phyloP scores from a whole-genome alignment of 2,888 invertebrate genomes.

The Omphaloscelis lunosa region DNA sequence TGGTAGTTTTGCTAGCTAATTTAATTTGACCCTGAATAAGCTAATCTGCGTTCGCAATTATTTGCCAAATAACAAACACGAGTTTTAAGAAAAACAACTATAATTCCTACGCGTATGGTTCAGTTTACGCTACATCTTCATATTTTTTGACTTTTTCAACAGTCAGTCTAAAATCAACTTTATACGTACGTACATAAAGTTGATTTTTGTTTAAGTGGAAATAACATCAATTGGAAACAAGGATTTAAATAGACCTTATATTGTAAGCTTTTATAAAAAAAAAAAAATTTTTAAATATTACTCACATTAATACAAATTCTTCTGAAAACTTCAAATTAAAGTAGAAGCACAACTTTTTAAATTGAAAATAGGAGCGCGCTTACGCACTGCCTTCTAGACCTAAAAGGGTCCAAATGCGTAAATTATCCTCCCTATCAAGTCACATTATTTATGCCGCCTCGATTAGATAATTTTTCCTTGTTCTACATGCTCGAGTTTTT shows the following conservation, averaged over 20 bases:
- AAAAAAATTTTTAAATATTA: background rate
- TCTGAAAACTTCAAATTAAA: conserved; percentile 14
- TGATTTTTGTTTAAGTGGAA: too few relatives aligned
- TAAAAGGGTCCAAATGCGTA: conserved; percentile 3
- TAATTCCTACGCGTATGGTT: too few relatives aligned
- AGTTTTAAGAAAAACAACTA: too few relatives aligned
- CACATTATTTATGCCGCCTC: conserved; percentile 37
- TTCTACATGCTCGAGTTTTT: conserved; percentile 37
- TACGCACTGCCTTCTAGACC: conserved; percentile 5
- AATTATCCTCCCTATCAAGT: background rate
- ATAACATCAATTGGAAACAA: too few relatives aligned
- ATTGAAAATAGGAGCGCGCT: background rate
- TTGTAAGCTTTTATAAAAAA: background rate
- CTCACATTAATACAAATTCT: conserved; percentile 46
- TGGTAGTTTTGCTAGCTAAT: too few relatives aligned
- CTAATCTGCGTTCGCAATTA: too few relatives aligned
- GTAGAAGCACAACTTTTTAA: background rate
- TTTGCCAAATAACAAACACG: too few relatives aligned
- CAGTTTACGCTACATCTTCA: too few relatives aligned
- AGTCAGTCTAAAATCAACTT: too few relatives aligned
- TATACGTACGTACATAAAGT: too few relatives aligned
- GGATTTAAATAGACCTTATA: background rate
- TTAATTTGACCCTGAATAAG: too few relatives aligned
- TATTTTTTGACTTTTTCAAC: too few relatives aligned
- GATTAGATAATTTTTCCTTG: conserved; percentile 32